phyloP scores from a whole-genome alignment of 2,113 vertebrate species.

The Cacatua alba region DNA sequence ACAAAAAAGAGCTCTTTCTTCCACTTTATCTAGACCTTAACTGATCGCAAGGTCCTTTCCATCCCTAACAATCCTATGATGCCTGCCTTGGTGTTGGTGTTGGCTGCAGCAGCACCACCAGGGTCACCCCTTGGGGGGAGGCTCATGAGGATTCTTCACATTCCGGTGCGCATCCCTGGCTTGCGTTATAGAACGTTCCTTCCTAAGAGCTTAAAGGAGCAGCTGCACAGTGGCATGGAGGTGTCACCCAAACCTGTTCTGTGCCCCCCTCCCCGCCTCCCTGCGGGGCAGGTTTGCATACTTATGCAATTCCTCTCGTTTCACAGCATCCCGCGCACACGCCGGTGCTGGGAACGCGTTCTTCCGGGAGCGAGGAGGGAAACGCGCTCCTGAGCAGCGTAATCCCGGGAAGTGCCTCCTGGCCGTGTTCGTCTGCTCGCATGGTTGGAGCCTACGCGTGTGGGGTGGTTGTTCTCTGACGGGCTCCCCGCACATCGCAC shows the following conservation, averaged over 20 bases:
- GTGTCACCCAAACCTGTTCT: not conserved
- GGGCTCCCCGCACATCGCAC: not conserved
- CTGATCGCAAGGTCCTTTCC: not conserved
- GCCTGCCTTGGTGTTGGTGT: not conserved
- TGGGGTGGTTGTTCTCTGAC: not conserved
- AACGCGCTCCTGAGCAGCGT: not conserved
- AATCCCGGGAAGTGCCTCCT: constrained; percentile 15
- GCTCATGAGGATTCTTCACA: not conserved
- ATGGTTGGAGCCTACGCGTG: accelerated
- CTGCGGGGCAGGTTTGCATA: not conserved
- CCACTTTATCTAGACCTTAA: not conserved
- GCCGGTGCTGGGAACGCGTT: not conserved
- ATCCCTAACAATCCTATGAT: not conserved
- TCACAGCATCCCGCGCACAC: not conserved
- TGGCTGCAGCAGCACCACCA: not conserved
- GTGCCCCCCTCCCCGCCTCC: not conserved
- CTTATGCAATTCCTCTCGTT: not conserved
- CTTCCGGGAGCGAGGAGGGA: not conserved
- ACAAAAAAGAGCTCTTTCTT: not conserved
- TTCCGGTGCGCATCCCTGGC: not conserved
- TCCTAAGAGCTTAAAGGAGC: not conserved
- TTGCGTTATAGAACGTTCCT: not conserved
- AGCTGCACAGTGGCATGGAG: not conserved
- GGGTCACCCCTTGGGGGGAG: accelerated
- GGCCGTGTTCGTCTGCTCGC: not conserved